A percentile compares a stretch with the other conserved stretches of the same genome.
phyloP scores from a whole-genome alignment of 2,113 vertebrate genomes.

The Egretta garzetta region DNA sequence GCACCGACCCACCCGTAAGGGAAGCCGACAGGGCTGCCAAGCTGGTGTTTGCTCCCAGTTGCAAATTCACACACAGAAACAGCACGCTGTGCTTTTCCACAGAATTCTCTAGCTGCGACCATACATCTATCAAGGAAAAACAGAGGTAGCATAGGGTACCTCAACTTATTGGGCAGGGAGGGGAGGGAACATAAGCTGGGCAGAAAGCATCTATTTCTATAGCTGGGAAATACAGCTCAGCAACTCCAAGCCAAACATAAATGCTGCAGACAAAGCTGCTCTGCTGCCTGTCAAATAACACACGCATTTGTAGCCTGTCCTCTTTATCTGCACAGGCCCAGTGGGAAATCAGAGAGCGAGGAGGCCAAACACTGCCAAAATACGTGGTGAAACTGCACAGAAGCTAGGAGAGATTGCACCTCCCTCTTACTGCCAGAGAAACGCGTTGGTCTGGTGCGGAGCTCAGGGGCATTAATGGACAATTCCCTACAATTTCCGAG shows the following conservation, averaged over 20 bases:
- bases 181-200: not conserved
- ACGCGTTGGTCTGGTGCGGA: not conserved
- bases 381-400: not conserved
- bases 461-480: not conserved
- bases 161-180: not conserved
- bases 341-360: not conserved
- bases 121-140: not conserved
- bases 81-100: not conserved
- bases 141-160: not conserved
- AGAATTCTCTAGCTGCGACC: not conserved
- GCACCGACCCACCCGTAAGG: not conserved
- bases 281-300: not conserved
- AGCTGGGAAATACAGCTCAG: not conserved
- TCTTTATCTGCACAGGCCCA: not conserved
- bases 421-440: not conserved
- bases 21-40: not conserved
- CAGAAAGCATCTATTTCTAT: not conserved
- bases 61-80: not conserved
- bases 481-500: not conserved
- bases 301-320: not conserved
- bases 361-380: not conserved
- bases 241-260: not conserved
- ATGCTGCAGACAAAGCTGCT: not conserved
- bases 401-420: not conserved
- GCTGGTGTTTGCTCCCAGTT: not conserved